Evolutionary conservation across 2,797 vertebrate genomes (phyloP).

Genomic region (Microhierax caerulescens): DNA sequence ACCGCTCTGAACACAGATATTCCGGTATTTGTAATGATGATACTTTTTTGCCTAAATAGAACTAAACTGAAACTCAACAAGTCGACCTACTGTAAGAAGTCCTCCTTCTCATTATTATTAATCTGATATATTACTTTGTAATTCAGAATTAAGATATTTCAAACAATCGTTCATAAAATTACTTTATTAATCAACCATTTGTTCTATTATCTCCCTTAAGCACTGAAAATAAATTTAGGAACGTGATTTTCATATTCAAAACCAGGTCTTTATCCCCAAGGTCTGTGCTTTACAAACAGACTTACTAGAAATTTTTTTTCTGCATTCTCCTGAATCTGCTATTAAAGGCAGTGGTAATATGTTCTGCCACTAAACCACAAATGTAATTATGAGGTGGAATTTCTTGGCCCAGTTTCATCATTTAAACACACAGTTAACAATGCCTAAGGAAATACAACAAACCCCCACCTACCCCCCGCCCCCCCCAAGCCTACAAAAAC

Average conservation of each 20-base stretch:
- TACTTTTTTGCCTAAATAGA: neutral
- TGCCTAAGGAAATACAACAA: constrained; percentile 30
- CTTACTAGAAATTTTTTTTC: neutral
- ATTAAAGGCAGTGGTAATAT: neutral
- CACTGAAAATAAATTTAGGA: neutral
- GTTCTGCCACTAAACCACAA: constrained; percentile 10
- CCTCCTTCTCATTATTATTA: neutral
- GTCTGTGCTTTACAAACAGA: neutral
- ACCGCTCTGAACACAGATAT: neutral
- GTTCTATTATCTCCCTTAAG: neutral
- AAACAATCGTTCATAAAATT: neutral
- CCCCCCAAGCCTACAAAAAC: neutral
- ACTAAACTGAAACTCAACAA: neutral
- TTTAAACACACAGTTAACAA: constrained; percentile 26
- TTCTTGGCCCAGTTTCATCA: neutral
- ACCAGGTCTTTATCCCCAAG: neutral
- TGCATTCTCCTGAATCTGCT: neutral
- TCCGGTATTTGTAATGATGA: neutral
- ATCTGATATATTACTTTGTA: neutral
- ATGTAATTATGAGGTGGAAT: constrained; percentile 6
- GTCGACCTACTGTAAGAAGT: neutral
- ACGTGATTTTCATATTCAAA: neutral
- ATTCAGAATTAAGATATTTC: neutral
- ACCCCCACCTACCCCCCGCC: neutral
- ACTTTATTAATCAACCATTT: neutral